Percentiles rank a stretch among this genome's conserved stretches.
These are phyloP conservation scores for Apostichopus leukothele DNA, from an alignment of 53 echinoderm and acorn worm genomes.

Conservation along the genomic window DNA sequence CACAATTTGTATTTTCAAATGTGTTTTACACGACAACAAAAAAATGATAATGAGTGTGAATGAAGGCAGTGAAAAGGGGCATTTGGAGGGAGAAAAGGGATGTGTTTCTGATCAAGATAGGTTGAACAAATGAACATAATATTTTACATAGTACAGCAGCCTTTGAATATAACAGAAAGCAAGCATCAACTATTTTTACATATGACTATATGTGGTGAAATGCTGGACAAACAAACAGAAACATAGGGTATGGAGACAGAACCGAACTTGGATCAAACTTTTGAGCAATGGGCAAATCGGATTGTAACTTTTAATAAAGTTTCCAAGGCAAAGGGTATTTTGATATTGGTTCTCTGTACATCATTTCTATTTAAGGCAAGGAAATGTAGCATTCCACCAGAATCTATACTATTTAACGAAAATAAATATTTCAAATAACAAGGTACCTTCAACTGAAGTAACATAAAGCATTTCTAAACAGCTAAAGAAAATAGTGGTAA, in stretches of 20 bases:
- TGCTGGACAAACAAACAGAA: not conserved
- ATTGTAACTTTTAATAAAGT: no score
- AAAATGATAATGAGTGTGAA: not conserved
- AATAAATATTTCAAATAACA: not conserved
- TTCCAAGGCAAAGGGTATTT: no score
- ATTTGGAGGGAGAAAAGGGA: not conserved
- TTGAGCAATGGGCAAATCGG: no score
- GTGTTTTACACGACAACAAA: no score
- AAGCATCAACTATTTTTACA: not conserved
- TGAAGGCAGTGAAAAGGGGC: not conserved
- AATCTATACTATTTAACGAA: not conserved
- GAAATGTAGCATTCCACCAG: not conserved
- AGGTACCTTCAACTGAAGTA: not conserved
- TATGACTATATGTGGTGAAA: not conserved
- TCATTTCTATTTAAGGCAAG: no score
- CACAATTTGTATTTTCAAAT: no score
- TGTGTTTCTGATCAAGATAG: not conserved
- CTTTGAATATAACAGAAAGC: not conserved
- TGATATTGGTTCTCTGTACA: no score
- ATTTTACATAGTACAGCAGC: not conserved
- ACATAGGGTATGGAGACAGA: not conserved
- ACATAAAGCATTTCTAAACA: not conserved
- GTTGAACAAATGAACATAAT: not conserved
- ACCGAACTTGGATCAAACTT: no score
- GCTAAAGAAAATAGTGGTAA: not conserved